These are phyloP conservation scores for Drosophila sturtevanti DNA, from an alignment of 1,140 invertebrate genomes.

Conservation along the genomic window DNA sequence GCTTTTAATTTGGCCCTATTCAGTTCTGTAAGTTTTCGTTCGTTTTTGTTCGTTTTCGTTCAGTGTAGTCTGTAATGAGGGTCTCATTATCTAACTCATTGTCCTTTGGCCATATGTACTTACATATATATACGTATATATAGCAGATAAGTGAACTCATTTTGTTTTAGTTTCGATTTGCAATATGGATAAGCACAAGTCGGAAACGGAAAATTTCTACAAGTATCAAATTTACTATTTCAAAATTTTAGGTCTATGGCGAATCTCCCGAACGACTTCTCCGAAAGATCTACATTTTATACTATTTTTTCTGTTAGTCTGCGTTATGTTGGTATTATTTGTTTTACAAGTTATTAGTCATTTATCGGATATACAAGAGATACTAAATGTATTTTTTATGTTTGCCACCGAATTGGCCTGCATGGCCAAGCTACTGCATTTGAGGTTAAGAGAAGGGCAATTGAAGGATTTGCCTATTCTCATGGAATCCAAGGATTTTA, in stretches of 20 bases:
- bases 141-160: not conserved
- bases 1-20: conserved; percentile 60
- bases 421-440: conserved; percentile 56
- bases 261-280: not conserved
- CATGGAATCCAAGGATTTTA: conserved; percentile 36
- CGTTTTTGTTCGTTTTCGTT: conserved; percentile 29
- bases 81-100: conserved; percentile 46
- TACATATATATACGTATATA: no score
- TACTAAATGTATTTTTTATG: conserved; percentile 70
- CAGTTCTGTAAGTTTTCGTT: conserved; percentile 41
- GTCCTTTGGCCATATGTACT: not conserved
- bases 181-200: conserved; percentile 41
- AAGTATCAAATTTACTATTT: conserved; percentile 63
- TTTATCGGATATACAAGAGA: conserved; percentile 47
- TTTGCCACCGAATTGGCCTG: conserved; percentile 65
- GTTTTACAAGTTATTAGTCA: conserved; percentile 41
- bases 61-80: conserved; percentile 52
- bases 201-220: conserved; percentile 41
- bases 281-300: conserved; percentile 33
- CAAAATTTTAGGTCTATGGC: conserved; percentile 52
- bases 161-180: not conserved
- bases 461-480: conserved; percentile 28
- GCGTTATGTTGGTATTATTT: conserved; percentile 53
- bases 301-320: conserved; percentile 38
- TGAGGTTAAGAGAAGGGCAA: conserved; percentile 22